Evolutionary conservation across 2,113 vertebrate species (phyloP), one percentile per base, ranked within the genome.

Genomic region (Tragelaphus strepsiceros): DNA sequence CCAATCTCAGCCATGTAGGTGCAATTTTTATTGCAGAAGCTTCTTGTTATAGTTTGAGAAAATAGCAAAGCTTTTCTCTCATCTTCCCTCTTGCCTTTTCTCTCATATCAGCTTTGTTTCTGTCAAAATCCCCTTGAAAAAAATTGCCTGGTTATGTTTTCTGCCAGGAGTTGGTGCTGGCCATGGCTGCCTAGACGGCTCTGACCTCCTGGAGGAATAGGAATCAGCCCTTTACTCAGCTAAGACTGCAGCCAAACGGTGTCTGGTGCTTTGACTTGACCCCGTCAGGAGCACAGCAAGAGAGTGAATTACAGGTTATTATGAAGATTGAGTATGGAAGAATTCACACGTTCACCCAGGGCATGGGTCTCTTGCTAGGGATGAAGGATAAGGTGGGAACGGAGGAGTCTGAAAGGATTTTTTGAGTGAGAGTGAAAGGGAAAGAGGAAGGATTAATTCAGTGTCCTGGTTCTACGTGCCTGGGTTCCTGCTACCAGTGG

Each of bases 81-180:
- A 22, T 94, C 56, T 88, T 78, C 43, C 26, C 9, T 87, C 46
- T 56, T 85, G 49, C 17, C 12, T 81, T 87, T 92, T n/a, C 16
- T 82, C 24, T 93, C 80, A 90, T 93, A 78, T 90, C 96, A 94
- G 16, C 8, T 96, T 97, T 64, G 24, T 92, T 90, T 98, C 35
- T 77, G 17, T 97, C 64, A 74, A 97, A 84, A 95, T 92, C 15
- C 46, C 30, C 39, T 88, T 46, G 26, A 46, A 51, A 67, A 67
- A 49, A 78, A 39, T 32, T 62, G 30, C 22, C 51, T 77, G 51
- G 21, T n/a, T 96, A 32, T 93, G 16, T 81, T 82, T 96, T 67
- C 22, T 67, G 62, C 32, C n/a, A n/a, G 81, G 46, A 85, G 30
- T 39, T 61, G 39, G 56, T 86, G 39, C 12, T 49, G 10, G 16